These are phyloP conservation scores for Anhinga anhinga DNA, from an alignment of 2,113 vertebrate species.

Conservation along the genomic window DNA sequence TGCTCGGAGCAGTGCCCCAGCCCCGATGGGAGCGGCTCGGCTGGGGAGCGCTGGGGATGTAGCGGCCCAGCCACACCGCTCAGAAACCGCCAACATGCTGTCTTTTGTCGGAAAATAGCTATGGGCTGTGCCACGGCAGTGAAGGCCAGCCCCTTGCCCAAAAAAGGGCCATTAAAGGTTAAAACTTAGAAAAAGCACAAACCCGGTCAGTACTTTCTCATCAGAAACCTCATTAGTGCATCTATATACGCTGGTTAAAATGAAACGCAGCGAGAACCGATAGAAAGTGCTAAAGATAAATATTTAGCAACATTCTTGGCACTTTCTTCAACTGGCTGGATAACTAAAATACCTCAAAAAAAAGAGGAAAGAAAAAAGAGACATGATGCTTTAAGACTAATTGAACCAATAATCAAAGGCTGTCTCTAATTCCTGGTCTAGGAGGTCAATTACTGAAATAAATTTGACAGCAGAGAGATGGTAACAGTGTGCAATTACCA, in stretches of 20 bases:
- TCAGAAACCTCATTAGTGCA: background rate
- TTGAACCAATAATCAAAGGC: slow-evolving; percentile 66
- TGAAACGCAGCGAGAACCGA: background rate
- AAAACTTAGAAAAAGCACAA: background rate
- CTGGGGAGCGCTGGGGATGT: fast-evolving
- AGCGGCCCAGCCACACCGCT: background rate
- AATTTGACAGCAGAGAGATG: slow-evolving; percentile 50
- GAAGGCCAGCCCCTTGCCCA: background rate
- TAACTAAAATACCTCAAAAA: slow-evolving; percentile 8
- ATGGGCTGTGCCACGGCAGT: background rate
- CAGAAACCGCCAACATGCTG: fast-evolving
- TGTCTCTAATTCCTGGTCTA: slow-evolving; percentile 30
- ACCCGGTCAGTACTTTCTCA: background rate
- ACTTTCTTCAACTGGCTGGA: background rate
- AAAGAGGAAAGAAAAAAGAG: background rate
- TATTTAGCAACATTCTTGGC: background rate
- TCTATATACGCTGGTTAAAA: background rate
- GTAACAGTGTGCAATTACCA: slow-evolving; percentile 56
- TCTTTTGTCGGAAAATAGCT: background rate
- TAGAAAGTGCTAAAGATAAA: background rate
- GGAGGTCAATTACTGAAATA: slow-evolving; percentile 63
- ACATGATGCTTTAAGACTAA: slow-evolving; percentile 43
- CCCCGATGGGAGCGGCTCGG: background rate
- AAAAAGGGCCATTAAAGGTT: background rate
- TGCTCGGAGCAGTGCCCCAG: background rate